Evolutionary conservation across 92 coral and sea anemone species (phyloP), one percentile per base, ranked within the genome.

Genomic region (Zoanthus gigantus): DNA sequence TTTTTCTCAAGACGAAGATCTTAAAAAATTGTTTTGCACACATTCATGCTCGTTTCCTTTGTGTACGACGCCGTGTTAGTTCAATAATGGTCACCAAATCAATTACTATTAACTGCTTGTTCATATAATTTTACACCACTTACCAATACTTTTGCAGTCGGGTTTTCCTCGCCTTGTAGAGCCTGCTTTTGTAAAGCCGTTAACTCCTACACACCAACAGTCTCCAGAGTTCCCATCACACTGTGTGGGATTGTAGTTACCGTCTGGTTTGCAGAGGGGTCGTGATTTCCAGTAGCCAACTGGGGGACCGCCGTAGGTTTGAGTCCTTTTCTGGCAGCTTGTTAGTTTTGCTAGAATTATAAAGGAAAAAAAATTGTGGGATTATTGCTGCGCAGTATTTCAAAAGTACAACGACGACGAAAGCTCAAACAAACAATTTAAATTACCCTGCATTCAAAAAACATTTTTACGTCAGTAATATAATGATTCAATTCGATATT

Each of bases 171-270:
- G 92, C 32, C 86, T 89, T 57, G 87, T 89, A 18, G 98, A 92
- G 60, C 89, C 95, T 7, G 92, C 83, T 17, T 80, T 87, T 9
- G 95, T 86, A 18, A 56, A 77, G 13, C 99, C 99, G 71, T 92
- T 93, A 11, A 52, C 83, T 82, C 92, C 92, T 32, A 92, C 96
- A 81, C 99, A 97, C 99, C 99, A 97, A 78, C 99, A 97, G 65
- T 71, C 76, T 50, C 99, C 99, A n/a, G 87, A 78, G 45, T 77
- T 81, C 45, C 87, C 91, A 74, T 94, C 94, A 78, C 99, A 97
- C 87, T 97, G 99, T 8, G 93, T 88, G 0, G 91, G 88, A 37
- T 92, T 85, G 88, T 88, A 97, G 14, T 71, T 29, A 28, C 92
- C 89, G 34, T 85, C 78, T 16, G 77, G 75, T 71, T 83, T 78